These are phyloP conservation scores for Epinephelus lanceolatus DNA, from an alignment of 2,113 vertebrate genomes.

Conservation along the genomic window DNA sequence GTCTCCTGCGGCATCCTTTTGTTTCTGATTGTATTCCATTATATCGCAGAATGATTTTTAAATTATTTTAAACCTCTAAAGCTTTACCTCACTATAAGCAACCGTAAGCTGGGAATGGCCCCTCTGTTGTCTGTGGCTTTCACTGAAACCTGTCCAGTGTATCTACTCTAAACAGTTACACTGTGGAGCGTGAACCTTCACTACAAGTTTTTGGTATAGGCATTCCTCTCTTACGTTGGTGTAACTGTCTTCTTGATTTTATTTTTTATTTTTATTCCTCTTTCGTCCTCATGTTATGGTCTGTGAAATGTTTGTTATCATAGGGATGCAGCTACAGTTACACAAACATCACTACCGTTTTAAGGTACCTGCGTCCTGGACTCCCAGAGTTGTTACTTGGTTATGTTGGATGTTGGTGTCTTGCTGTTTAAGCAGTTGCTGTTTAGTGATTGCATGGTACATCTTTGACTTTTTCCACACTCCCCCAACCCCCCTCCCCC, in stretches of 20 bases:
- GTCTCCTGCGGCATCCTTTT: constrained; percentile 63
- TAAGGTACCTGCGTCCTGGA: constrained; percentile 71
- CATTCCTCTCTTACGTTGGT: constrained; percentile 82
- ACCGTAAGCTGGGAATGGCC: constrained; percentile 34
- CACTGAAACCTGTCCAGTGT: constrained; percentile 75
- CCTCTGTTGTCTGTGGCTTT: constrained; percentile 44
- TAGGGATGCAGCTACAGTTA: constrained; percentile 76
- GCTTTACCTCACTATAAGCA: constrained; percentile 69
- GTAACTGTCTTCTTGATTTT: constrained; percentile 64
- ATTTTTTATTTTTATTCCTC: constrained; percentile 55
- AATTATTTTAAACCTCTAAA: constrained; percentile 67
- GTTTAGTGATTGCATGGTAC: constrained; percentile 76
- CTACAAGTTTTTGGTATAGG: constrained; percentile 81
- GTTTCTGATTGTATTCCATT: constrained; percentile 68
- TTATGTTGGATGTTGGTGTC: constrained; percentile 67
- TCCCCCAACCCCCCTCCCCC: constrained; percentile 16
- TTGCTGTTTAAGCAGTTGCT: constrained; percentile 68
- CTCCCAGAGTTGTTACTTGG: constrained; percentile 66
- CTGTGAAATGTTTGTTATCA: constrained; percentile 72
- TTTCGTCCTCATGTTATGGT: constrained; percentile 77
- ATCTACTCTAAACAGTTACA: constrained; percentile 69
- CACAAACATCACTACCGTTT: constrained; percentile 65
- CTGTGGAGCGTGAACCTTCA: constrained; percentile 74
- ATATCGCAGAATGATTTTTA: constrained; percentile 55
- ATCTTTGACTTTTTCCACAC: constrained; percentile 63